Evolutionary conservation across 2,888 invertebrate species (phyloP).

Genomic region (Cantharis lateralis): DNA sequence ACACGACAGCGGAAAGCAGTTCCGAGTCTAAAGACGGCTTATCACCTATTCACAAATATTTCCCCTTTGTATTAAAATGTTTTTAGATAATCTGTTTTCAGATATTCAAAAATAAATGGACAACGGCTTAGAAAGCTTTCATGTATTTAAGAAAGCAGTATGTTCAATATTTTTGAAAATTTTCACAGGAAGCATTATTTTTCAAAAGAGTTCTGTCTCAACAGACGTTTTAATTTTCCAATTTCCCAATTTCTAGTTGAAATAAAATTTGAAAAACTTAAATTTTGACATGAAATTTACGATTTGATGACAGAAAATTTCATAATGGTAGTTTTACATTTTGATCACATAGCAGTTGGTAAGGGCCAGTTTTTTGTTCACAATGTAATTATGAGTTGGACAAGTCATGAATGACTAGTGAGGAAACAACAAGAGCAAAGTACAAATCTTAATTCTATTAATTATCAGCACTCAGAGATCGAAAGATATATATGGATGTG

Average conservation of each 20-base stretch:
- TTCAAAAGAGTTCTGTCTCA: no score
- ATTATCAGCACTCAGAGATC: constrained; percentile 31
- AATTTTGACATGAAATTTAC: not conserved
- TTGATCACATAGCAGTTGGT: constrained; percentile 20
- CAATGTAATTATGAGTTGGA: constrained; percentile 30
- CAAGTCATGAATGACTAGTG: constrained; percentile 28
- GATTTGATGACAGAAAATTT: not conserved
- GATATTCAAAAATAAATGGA: constrained; percentile 16
- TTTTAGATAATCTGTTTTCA: constrained; percentile 20
- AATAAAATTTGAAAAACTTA: not conserved
- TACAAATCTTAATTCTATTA: constrained; percentile 34
- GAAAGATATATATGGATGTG: constrained; percentile 31
- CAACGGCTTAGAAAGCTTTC: constrained; percentile 4
- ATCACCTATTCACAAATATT: constrained; percentile 43
- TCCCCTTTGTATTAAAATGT: constrained; percentile 39
- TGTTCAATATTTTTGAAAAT: not conserved
- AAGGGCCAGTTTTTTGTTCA: constrained; percentile 18
- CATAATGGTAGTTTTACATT: constrained; percentile 6
- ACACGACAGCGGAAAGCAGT: constrained; percentile 45
- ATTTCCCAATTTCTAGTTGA: no score
- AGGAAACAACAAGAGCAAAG: constrained; percentile 27
- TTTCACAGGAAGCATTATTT: not conserved
- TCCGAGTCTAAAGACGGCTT: constrained; percentile 44
- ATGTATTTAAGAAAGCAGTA: not conserved
- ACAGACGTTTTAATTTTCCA: not conserved